phyloP scores from a whole-genome alignment of 2,113 vertebrate species.

The zebrafish (Danio rerio) region GRCz12tu NC_133177.1:19901501-19902000 shows the following conservation, averaged over 20 bases:
- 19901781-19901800: constrained; percentile 50
- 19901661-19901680: background rate
- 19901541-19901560: background rate
- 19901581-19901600: constrained; percentile 47
- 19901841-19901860: constrained; percentile 34
- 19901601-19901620: background rate
- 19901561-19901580: constrained; percentile 40
- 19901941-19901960: constrained; percentile 72
- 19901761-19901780: constrained; percentile 67
- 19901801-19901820: constrained; percentile 41
- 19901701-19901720: constrained; percentile 63
- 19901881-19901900: constrained; percentile 57
- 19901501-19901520: constrained; percentile 63
- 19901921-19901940: constrained; percentile 46
- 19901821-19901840: background rate
- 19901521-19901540: background rate
- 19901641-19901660: background rate
- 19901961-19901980: constrained; percentile 75
- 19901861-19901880: constrained; percentile 43
- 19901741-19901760: constrained; percentile 53
- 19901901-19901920: constrained; percentile 3
- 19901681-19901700: constrained; percentile 34
- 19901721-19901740: constrained; percentile 62
- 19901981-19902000: constrained; percentile 49
- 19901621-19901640: background rate